phyloP scores from a whole-genome alignment of 1,140 invertebrate genomes.

The Pseudobourletiella spinata region DNA sequence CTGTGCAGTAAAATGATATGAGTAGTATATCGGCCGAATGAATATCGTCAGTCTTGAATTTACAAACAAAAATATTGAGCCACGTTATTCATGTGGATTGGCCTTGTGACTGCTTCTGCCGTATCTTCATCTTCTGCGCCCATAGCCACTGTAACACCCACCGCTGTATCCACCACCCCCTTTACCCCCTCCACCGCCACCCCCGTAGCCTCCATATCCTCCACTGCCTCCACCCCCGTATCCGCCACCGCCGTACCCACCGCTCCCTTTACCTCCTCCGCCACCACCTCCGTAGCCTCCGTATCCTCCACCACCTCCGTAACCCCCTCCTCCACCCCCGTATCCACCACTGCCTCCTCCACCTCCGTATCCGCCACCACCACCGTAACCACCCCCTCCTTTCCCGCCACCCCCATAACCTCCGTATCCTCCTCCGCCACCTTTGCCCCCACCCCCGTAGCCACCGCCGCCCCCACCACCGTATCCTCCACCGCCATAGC shows the following conservation, averaged over 20 bases:
- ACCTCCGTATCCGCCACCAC: not conserved
- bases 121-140: not conserved
- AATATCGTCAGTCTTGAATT: not conserved
- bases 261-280: not conserved
- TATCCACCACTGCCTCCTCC: not conserved
- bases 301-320: not conserved
- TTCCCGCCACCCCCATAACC: not conserved
- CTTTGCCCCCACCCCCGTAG: not conserved
- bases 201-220: not conserved
- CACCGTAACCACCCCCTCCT: not conserved
- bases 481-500: not conserved
- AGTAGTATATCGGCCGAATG: not conserved
- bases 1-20: not conserved
- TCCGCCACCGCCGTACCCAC: not conserved
- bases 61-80: not conserved
- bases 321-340: not conserved
- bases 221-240: too few species aligned
- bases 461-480: not conserved
- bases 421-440: not conserved
- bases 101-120: not conserved
- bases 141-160: not conserved
- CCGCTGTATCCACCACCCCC: not conserved
- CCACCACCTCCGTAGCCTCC: not conserved
- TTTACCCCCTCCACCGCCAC: not conserved
- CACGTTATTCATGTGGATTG: not conserved